Base-by-base conservation (phyloP, 1,140 invertebrate species). In the Procambarus clarkii region DNA sequence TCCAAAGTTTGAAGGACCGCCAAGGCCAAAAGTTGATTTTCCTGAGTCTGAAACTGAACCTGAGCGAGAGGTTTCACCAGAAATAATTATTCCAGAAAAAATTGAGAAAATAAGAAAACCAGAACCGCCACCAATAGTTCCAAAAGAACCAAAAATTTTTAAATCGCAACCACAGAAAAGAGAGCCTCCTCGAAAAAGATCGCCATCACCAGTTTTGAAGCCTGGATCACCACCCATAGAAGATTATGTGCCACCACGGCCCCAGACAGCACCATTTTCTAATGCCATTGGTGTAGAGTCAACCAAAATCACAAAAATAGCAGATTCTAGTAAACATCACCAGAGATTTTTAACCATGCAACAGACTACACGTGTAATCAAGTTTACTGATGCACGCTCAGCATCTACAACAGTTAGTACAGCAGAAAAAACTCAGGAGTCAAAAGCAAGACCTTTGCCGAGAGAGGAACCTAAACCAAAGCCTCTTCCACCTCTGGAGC, bases 401-500 rank as follows among this genome's bases (percentile, higher is more conserved):
- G 58, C 89, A 21, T 69, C 76, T 4, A 64, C 89, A 64, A 85
- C 74, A 50, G 76, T 79, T 34, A 64, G 71, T 60, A 69, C 84
- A 21, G 45, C 84, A 50, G 34, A 11, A 79, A 78, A 82, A 46
- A 48, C 60, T 34, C 18, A 74, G 34, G 74, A 91, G 71, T 45
- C 24, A 69, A 91, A 60, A 60, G 50, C 80, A 34, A 85, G 48
- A 74, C 18, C 76, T 45, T 13, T 83, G 18, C 44, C n/a, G 0
- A 79, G 24, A 50, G 89, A 91, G 79, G 50, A 64, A 78, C 48
- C 8, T 46, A 78, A 84, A 90, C 48, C 60, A 54, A 85, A 86
- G n/a, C 87, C 81, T 74, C 80, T 92, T 46, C 87, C 87, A 58
- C 54, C 60, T 93, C 90, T 95, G 79, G 94, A 95, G 93, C 95